phyloP scores from a whole-genome alignment of 2,797 vertebrate species.

The Micrastur ruficollis region DNA sequence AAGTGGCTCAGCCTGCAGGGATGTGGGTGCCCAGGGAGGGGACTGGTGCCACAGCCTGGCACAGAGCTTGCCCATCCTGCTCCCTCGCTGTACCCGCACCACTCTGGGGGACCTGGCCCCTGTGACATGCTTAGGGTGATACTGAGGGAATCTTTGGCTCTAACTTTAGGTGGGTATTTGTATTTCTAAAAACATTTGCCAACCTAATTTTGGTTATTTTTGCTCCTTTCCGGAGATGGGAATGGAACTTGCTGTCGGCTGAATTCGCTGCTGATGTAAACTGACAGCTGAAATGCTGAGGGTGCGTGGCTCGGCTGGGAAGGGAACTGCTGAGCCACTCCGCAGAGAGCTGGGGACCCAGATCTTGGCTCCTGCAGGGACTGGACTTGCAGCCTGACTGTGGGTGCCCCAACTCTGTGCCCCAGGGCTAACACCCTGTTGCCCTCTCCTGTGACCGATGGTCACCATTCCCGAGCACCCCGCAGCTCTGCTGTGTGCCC shows the following conservation, averaged over 20 bases:
- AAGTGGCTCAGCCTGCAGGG: background rate
- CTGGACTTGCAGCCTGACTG: background rate
- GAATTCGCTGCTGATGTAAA: background rate
- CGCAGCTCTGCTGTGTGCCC: background rate
- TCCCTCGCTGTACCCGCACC: accelerated
- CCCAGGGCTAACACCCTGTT: background rate
- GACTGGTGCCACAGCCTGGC: background rate
- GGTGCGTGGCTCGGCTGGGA: accelerated
- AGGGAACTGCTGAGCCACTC: background rate
- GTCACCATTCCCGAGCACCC: background rate
- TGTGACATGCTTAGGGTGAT: accelerated
- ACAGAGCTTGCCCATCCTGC: background rate
- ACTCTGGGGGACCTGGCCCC: background rate
- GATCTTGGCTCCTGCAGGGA: background rate
- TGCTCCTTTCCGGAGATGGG: background rate
- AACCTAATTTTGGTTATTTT: background rate
- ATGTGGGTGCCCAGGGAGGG: background rate
- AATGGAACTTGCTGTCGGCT: conserved; percentile 11
- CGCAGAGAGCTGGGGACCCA: background rate
- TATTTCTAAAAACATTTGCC: background rate
- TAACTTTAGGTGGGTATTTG: background rate
- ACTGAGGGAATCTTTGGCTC: background rate
- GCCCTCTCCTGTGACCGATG: accelerated
- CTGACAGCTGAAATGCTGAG: background rate
- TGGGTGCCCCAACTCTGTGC: background rate